These are phyloP conservation scores for Stichodactyla mertensii DNA, from an alignment of 64 coral and sea anemone genomes.

Conservation along the genomic window DNA sequence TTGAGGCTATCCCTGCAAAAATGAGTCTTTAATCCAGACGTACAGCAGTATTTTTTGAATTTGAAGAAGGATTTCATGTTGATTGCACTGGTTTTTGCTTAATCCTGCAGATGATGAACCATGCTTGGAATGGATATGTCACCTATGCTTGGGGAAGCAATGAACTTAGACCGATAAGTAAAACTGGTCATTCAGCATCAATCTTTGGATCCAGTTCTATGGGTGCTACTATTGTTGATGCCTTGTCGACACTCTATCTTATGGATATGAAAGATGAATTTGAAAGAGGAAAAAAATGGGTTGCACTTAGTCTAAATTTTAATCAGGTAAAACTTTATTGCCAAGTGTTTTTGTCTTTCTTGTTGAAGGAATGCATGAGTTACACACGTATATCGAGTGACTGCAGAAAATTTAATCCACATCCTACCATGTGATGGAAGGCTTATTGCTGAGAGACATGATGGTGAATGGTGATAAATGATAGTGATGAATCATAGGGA, in stretches of 20 bases:
- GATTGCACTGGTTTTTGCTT: background rate
- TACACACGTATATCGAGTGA: too few species aligned
- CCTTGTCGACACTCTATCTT: constrained; percentile 83
- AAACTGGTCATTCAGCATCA: constrained; percentile 69
- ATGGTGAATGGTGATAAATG: too few species aligned
- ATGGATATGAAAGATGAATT: constrained; percentile 93
- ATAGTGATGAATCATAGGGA: too few species aligned
- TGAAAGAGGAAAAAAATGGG: constrained; percentile 82
- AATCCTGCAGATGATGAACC: constrained; percentile 87
- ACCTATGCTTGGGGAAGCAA: constrained; percentile 87
- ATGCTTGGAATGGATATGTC: constrained; percentile 92
- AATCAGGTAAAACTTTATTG: background rate
- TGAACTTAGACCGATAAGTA: constrained; percentile 86
- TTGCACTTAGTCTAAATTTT: constrained; percentile 32
- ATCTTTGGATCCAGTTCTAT: constrained; percentile 82
- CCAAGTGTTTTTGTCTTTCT: too few species aligned
- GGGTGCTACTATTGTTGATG: constrained; percentile 92
- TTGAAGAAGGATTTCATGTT: background rate
- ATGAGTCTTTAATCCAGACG: too few species aligned
- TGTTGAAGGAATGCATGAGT: too few species aligned
- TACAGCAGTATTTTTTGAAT: background rate
- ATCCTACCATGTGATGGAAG: too few species aligned
- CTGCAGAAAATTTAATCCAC: too few species aligned
- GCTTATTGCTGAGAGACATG: too few species aligned
- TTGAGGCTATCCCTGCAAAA: too few species aligned